phyloP scores from a whole-genome alignment of 1,140 invertebrate species.

The Potamilus streckersoni region DNA sequence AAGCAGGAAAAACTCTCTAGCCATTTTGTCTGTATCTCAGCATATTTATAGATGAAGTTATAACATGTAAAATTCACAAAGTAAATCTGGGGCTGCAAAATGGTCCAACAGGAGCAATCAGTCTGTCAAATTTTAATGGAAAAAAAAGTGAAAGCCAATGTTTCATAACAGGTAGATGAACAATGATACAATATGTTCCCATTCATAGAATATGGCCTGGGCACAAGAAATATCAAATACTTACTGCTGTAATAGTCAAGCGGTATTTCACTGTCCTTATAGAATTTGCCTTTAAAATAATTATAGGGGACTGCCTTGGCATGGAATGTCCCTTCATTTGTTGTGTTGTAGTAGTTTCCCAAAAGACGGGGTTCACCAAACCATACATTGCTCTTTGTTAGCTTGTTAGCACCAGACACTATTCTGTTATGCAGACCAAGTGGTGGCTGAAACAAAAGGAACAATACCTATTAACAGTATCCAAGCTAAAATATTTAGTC shows the following conservation, averaged over 20 bases:
- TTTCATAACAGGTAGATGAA: background rate
- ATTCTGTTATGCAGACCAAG: slow-evolving; percentile 51
- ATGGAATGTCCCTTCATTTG: slow-evolving; percentile 42
- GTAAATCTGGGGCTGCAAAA: too few species aligned
- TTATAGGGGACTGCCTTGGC: slow-evolving; percentile 49
- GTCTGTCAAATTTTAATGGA: too few species aligned
- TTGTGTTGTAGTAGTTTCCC: slow-evolving; percentile 50
- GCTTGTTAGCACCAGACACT: slow-evolving; percentile 54
- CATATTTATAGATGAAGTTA: too few species aligned
- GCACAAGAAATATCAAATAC: slow-evolving; percentile 8
- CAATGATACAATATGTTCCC: background rate
- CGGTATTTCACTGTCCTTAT: slow-evolving; percentile 49
- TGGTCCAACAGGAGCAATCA: too few species aligned
- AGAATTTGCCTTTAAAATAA: slow-evolving; percentile 43
- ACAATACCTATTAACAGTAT: slow-evolving; percentile 4
- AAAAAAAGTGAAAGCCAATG: too few species aligned
- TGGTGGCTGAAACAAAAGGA: slow-evolving; percentile 40
- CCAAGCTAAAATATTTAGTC: background rate
- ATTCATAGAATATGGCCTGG: too few species aligned
- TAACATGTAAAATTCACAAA: too few species aligned
- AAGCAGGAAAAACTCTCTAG: too few species aligned
- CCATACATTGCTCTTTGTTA: slow-evolving; percentile 57
- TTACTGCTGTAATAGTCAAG: slow-evolving; percentile 56
- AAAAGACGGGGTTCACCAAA: slow-evolving; percentile 52
- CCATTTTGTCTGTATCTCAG: too few species aligned